phyloP scores from a whole-genome alignment of 2,113 vertebrate genomes.

The Sterna hirundo region DNA sequence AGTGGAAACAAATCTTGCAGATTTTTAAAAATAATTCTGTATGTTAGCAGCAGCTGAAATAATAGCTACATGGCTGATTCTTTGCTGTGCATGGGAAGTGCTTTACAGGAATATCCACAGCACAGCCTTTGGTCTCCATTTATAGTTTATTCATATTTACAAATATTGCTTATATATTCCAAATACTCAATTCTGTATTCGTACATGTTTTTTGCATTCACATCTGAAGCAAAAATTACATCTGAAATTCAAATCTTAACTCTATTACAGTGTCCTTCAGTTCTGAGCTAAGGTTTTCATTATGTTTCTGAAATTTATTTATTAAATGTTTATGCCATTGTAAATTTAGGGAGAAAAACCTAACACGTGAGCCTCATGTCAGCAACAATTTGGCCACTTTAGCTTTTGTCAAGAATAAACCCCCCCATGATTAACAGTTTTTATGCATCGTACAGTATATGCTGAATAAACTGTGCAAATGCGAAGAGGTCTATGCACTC shows the following conservation, averaged over 20 bases:
- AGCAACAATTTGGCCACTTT: neutral
- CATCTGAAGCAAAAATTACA: neutral
- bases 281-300: neutral
- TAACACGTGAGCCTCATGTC: neutral
- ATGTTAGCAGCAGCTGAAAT: neutral
- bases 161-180: neutral
- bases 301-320: neutral
- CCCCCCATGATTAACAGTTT: neutral
- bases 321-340: neutral
- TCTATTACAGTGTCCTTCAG: rapidly evolving
- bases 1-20: neutral
- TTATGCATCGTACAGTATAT: neutral
- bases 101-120: neutral
- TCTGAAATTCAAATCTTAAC: neutral
- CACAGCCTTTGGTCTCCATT: neutral
- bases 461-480: neutral
- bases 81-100: neutral
- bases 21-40: neutral
- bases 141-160: neutral
- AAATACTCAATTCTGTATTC: neutral
- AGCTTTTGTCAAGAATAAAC: neutral
- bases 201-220: neutral
- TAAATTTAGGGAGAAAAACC: neutral
- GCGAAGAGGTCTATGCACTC: neutral
- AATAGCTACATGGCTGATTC: neutral